phyloP scores from a whole-genome alignment of 2,888 invertebrate species.

The Ganaspis brasiliensis region DNA sequence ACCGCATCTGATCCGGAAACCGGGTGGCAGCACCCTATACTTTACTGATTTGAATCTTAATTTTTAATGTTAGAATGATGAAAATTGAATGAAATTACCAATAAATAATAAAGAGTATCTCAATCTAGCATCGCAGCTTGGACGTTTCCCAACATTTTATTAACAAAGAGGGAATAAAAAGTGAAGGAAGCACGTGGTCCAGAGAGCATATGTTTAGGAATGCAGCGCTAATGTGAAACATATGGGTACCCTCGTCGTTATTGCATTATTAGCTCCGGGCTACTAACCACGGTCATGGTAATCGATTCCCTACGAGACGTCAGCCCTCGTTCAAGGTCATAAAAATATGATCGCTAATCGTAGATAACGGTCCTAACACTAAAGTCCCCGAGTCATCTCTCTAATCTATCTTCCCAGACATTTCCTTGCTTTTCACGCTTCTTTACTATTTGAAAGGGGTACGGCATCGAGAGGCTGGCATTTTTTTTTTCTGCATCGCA shows the following conservation, averaged over 20 bases:
- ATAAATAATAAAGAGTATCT: no score
- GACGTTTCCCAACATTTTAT: not conserved
- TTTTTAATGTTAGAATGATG: not conserved
- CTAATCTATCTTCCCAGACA: not conserved
- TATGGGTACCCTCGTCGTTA: conserved; percentile 16
- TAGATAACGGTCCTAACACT: conserved; percentile 1
- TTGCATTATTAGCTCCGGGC: conserved; percentile 35
- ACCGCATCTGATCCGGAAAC: conserved; percentile 11
- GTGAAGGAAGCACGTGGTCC: conserved; percentile 33
- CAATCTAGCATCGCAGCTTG: no score
- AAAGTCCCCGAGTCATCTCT: not conserved
- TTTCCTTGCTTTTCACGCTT: not conserved
- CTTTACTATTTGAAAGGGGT: not conserved
- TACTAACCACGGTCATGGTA: conserved; percentile 30
- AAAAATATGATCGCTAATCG: not conserved
- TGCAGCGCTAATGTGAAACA: conserved; percentile 39
- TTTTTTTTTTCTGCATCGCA: conserved; percentile 31
- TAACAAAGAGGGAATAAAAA: not conserved
- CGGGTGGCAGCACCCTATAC: not conserved
- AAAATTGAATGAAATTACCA: conserved; percentile 32
- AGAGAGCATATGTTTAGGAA: conserved; percentile 40
- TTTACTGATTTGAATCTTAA: conserved; percentile 11
- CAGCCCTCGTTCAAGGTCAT: conserved; percentile 26
- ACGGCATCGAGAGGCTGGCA: conserved; percentile 19
- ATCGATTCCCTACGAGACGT: conserved; percentile 20